A percentile compares a stretch with the other conserved stretches of the same genome.
phyloP scores from a whole-genome alignment of 1,140 invertebrate genomes.

The Drosophila sucinea region DNA sequence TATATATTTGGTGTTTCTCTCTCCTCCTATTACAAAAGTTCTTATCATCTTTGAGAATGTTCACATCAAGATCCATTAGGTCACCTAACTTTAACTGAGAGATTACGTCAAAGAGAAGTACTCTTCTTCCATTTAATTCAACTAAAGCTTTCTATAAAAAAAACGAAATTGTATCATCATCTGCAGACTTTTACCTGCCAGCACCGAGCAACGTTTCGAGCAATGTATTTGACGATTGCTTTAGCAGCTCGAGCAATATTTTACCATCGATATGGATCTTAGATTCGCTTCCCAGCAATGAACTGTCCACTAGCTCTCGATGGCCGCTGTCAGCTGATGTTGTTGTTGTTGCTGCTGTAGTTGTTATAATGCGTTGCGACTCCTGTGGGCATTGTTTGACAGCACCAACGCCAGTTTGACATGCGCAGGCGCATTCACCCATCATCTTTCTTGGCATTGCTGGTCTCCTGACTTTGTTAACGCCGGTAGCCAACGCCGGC shows the following conservation, averaged over 20 bases:
- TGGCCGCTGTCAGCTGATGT: constrained; percentile 53
- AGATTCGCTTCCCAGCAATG: constrained; percentile 13
- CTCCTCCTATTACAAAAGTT: no score
- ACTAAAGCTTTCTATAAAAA: no score
- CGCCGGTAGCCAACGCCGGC: constrained; percentile 72
- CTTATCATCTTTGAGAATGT: no score
- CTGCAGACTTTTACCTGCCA: constrained; percentile 55
- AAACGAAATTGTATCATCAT: constrained; percentile 11
- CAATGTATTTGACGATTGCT: constrained; percentile 66
- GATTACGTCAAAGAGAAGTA: no score
- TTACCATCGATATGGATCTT: constrained; percentile 46
- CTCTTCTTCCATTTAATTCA: no score
- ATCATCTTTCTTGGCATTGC: constrained; percentile 39
- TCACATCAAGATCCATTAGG: no score
- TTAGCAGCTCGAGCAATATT: constrained; percentile 65
- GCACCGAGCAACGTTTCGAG: constrained; percentile 63
- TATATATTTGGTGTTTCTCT: no score
- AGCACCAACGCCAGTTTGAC: constrained; percentile 26
- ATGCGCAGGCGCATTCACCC: constrained; percentile 66
- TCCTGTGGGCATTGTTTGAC: constrained; percentile 43
- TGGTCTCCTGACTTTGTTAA: constrained; percentile 74
- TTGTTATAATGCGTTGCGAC: neutral
- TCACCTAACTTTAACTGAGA: no score
- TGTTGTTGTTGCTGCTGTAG: neutral
- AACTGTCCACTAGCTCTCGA: constrained; percentile 23